Evolutionary conservation across 1,140 invertebrate genomes (phyloP).

Genomic region (Adoxophyes honmai): DNA sequence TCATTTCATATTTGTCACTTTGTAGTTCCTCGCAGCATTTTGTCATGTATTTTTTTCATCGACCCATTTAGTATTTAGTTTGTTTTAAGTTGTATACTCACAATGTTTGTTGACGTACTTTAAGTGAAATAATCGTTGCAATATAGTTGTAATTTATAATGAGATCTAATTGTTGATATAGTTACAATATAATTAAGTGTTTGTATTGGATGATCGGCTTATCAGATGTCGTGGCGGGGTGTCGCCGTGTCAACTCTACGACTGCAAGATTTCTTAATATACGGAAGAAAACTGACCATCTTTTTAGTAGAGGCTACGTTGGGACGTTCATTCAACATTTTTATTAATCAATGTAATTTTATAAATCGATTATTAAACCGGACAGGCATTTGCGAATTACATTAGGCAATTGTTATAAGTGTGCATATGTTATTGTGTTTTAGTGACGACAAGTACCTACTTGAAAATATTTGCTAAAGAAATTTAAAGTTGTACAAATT

Average conservation of each 20-base stretch:
- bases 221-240: neutral
- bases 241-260: too few species aligned
- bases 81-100: constrained; percentile 10
- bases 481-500: constrained; percentile 4
- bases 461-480: neutral
- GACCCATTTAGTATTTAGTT: constrained; percentile 1
- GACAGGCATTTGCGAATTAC: too few species aligned
- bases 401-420: too few species aligned
- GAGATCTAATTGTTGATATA: constrained; percentile 13
- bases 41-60: constrained; percentile 26
- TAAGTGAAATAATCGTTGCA: constrained; percentile 1
- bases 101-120: neutral
- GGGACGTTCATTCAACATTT: too few species aligned
- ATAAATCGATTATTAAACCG: too few species aligned
- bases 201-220: neutral
- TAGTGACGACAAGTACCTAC: neutral
- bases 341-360: too few species aligned
- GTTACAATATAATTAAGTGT: neutral
- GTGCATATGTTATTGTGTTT: neutral
- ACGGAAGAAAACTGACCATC: too few species aligned
- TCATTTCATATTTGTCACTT: constrained; percentile 23
- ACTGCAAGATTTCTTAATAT: too few species aligned
- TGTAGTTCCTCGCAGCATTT: constrained; percentile 56
- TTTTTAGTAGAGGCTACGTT: too few species aligned
- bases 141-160: constrained; percentile 11